Percentiles rank a stretch among this genome's conserved stretches.
Evolutionary conservation across 2,888 invertebrate species (phyloP).

Genomic region (Escarpia spicata): DNA sequence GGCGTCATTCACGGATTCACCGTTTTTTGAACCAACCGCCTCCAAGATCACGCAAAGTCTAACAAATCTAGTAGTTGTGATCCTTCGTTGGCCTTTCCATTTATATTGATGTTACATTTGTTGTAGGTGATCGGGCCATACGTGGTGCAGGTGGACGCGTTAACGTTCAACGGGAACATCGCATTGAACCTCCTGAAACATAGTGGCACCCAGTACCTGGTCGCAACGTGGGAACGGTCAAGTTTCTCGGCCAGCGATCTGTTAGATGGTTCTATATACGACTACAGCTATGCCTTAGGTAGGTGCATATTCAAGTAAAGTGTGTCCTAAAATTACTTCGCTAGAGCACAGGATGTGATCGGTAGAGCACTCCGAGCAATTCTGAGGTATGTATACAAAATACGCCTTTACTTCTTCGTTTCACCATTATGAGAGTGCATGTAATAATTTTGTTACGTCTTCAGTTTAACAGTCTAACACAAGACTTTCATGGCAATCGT

Average conservation of each 20-base stretch:
- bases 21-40: too few relatives aligned
- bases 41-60: too few relatives aligned
- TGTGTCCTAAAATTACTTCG: not conserved
- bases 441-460: too few relatives aligned
- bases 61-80: not conserved
- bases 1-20: too few relatives aligned
- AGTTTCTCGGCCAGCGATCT: not conserved
- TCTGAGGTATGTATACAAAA: too few relatives aligned
- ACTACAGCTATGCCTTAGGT: not conserved
- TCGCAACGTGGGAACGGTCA: not conserved
- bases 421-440: too few relatives aligned
- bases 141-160: not conserved
- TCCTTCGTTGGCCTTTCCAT: not conserved
- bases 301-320: not conserved
- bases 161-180: not conserved
- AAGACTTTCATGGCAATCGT: too few relatives aligned
- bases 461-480: too few relatives aligned
- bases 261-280: not conserved
- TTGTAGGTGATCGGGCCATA: not conserved
- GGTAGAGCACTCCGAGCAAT: too few relatives aligned
- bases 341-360: not conserved
- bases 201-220: not conserved
- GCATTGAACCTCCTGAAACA: not conserved
- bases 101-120: not conserved
- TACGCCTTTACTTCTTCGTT: too few relatives aligned